Base-by-base conservation (phyloP, 30 jellyfish, hydroid and myxozoan genomes). In the Aurelia aurita region DNA sequence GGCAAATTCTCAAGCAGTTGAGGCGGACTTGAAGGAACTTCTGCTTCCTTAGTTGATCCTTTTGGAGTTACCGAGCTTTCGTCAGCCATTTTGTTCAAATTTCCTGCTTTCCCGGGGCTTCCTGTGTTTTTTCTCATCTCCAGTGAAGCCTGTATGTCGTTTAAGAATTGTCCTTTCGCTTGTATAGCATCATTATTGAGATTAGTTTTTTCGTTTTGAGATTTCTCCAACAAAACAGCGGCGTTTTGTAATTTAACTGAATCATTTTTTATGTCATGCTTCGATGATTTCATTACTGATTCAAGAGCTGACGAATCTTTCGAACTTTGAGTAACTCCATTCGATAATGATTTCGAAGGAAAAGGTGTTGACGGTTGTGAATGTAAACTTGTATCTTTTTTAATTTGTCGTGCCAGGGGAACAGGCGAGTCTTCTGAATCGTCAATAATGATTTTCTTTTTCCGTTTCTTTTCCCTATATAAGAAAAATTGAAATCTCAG, bases 1-100 rank as follows among this genome's bases (percentile, higher is more conserved):
- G 95, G 90, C 45, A 94, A 83, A 45, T 84, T 82, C 18, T 60
- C 91, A 15, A 97, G 99, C 5, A 94, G 83, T 16, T 72, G 79
- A 26, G 97, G 96, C 14, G 96, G 92, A 44, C 87, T 71, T 73
- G 95, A 63, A 12, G 87, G 77, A 23, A 28, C 25, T 32, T 67
- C 96, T 27, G 69, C 76, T 29, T 79, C 89, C 22, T 73, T 85
- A 20, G 78, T 69, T 25, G 66, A 1, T 19, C 55, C 73, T 65
- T 80, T 80, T 23, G 90, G 65, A 10, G 75, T 65, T 65, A 19
- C 90, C n/a, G 2, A 27, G 53, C 51, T 45, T 11, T 58, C 31
- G 23, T 65, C 80, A 16, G 49, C 29, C 1, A 39, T 4, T 55
- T 43, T 28, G 23, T 27, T 44, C 4, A 26, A 25, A 8, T 60